Percentiles rank a stretch among this genome's conserved stretches.
These are phyloP conservation scores for Papio anubis DNA, from an alignment of 2,113 vertebrate genomes.

Conservation along the genomic window DNA sequence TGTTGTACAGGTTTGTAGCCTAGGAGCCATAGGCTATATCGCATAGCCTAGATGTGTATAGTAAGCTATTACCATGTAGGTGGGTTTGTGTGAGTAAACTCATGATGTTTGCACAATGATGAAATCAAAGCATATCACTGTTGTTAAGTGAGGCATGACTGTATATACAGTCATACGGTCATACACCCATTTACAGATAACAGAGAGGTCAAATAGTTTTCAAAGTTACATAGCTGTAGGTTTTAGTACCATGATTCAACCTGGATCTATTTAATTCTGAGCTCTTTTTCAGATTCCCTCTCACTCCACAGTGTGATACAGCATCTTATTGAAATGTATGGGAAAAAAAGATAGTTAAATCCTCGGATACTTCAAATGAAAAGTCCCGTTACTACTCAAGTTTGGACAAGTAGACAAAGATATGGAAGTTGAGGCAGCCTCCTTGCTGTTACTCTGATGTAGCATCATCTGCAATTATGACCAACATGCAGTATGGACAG, in stretches of 20 bases:
- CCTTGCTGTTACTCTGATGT: neutral
- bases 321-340: neutral
- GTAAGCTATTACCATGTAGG: neutral
- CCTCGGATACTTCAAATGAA: neutral
- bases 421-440: neutral
- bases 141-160: neutral
- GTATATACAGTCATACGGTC: neutral
- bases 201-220: neutral
- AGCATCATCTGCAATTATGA: neutral
- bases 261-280: neutral
- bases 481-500: neutral
- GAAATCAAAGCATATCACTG: neutral
- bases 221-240: neutral
- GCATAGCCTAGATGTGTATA: neutral
- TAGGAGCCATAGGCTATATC: neutral
- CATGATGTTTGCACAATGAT: neutral
- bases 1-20: neutral
- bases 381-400: neutral
- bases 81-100: neutral
- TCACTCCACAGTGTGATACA: neutral
- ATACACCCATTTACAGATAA: neutral
- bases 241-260: neutral
- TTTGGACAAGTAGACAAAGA: neutral
- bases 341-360: neutral
- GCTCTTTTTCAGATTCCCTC: neutral